A percentile compares a stretch with the other conserved stretches of the same genome.
Evolutionary conservation across 2,797 vertebrate species (phyloP).

Genomic region (Pangasius macronema): DNA sequence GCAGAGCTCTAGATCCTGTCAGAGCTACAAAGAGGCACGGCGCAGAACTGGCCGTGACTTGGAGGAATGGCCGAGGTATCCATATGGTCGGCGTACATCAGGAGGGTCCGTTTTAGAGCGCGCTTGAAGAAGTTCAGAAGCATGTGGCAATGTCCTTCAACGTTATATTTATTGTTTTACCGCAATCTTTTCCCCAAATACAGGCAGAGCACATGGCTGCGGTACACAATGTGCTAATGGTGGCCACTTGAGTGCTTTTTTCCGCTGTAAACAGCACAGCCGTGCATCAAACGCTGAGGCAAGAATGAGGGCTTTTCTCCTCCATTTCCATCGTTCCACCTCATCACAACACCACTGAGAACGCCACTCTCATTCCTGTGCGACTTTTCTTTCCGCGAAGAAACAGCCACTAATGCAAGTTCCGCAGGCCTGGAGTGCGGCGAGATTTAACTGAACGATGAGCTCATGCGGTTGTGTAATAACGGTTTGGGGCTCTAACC

Average conservation of each 20-base stretch:
- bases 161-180: constrained; percentile 70
- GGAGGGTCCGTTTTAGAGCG: constrained; percentile 28
- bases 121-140: constrained; percentile 60
- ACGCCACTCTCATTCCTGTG: constrained; percentile 42
- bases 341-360: constrained; percentile 49
- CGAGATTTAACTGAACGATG: constrained; percentile 42
- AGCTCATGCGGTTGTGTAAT: constrained; percentile 46
- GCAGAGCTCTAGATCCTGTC: constrained; percentile 49
- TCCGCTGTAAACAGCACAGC: constrained; percentile 48
- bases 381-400: constrained; percentile 32
- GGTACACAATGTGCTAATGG: constrained; percentile 56
- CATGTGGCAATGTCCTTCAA: constrained; percentile 69
- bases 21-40: constrained; percentile 52
- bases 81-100: constrained; percentile 60
- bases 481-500: constrained; percentile 16
- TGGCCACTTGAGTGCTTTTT: constrained; percentile 53
- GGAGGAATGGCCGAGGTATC: constrained; percentile 31
- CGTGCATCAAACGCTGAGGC: constrained; percentile 58
- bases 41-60: neutral
- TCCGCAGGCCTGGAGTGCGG: constrained; percentile 31
- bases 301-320: constrained; percentile 53
- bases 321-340: constrained; percentile 47
- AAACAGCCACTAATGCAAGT: constrained; percentile 45
- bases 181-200: constrained; percentile 62
- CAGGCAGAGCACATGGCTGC: constrained; percentile 57